Evolutionary conservation across 2,113 vertebrate genomes (phyloP).

Genomic region (western clawed frog (Xenopus tropicalis)): UCB_Xtro_10.0 CM004443.2:149524001-149524500

Average conservation of each 20-base stretch:
- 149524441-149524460: constrained; percentile 13
- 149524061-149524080: constrained; percentile 81
- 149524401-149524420: constrained; percentile 2
- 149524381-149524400: constrained; percentile 11
- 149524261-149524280: constrained; percentile 44
- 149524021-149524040: constrained; percentile 76
- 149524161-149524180: constrained; percentile 94
- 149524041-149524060: constrained; percentile 79
- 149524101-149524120: constrained; percentile 96
- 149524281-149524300: constrained; percentile 49
- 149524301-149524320: constrained; percentile 42
- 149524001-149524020: constrained; percentile 70
- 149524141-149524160: constrained; percentile 97
- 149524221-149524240: constrained; percentile 60
- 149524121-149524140: constrained; percentile 92
- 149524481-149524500: constrained; percentile 1
- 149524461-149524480: constrained; percentile 6
- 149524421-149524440: background rate
- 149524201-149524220: constrained; percentile 75
- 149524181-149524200: constrained; percentile 88
- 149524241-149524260: constrained; percentile 56
- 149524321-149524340: constrained; percentile 46
- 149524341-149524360: constrained; percentile 35
- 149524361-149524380: constrained; percentile 29
- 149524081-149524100: constrained; percentile 87